phyloP scores from a whole-genome alignment of 1,140 invertebrate species.

The Antheraea pernyi region DNA sequence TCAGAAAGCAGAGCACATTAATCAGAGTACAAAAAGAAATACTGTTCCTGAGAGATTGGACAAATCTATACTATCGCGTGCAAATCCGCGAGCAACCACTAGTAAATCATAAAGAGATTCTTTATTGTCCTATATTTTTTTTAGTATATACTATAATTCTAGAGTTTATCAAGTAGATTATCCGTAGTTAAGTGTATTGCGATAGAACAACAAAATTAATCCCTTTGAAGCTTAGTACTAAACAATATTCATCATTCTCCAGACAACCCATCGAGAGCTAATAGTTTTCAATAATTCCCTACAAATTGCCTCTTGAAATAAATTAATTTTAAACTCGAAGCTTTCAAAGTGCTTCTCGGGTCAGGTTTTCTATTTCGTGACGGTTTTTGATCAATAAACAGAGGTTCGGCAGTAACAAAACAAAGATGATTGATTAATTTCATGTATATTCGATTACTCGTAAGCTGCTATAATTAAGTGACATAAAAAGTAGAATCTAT shows the following conservation, averaged over 20 bases:
- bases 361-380: not conserved
- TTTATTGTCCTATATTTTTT: too few relatives aligned
- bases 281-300: constrained; percentile 5
- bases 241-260: not conserved
- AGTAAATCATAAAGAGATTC: too few relatives aligned
- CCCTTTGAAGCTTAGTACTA: not conserved
- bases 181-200: not conserved
- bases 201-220: not conserved
- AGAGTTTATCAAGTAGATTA: not conserved
- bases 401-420: not conserved
- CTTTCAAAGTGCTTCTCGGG: not conserved
- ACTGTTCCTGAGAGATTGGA: too few relatives aligned
- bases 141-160: not conserved
- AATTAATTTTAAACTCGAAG: constrained; percentile 1
- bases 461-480: too few relatives aligned
- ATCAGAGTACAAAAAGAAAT: too few relatives aligned
- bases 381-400: not conserved
- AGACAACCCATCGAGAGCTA: not conserved
- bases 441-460: not conserved
- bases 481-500: too few relatives aligned
- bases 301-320: constrained; percentile 2
- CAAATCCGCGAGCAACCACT: too few relatives aligned
- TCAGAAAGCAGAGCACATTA: too few relatives aligned
- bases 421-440: not conserved
- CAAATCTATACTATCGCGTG: too few relatives aligned